Percentiles rank a stretch among this genome's conserved stretches.
phyloP scores from a whole-genome alignment of 2,113 vertebrate genomes.

The Axis porcinus region DNA sequence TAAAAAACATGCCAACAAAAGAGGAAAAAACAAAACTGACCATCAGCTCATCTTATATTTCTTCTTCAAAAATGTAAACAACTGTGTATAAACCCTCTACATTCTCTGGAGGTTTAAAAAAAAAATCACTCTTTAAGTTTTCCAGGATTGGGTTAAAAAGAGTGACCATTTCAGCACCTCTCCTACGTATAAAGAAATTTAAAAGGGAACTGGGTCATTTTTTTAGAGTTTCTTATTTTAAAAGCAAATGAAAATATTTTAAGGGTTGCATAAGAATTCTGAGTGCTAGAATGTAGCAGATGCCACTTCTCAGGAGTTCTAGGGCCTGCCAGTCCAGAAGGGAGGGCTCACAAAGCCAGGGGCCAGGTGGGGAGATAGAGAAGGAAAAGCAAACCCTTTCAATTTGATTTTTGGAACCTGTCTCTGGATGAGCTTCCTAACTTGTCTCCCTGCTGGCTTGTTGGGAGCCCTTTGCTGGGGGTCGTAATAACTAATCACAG shows the following conservation, averaged over 20 bases:
- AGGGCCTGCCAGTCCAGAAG: not conserved
- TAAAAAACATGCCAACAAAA: not conserved
- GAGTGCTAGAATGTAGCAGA: not conserved
- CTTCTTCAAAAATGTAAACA: not conserved
- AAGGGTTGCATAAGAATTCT: not conserved
- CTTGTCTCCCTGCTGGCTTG: not conserved
- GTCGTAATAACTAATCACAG: not conserved
- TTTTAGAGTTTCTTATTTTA: conserved; percentile 49
- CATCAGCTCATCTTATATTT: not conserved
- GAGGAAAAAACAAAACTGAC: not conserved
- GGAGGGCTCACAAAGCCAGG: not conserved
- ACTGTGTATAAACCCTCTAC: not conserved
- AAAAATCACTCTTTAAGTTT: not conserved
- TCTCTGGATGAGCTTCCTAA: not conserved
- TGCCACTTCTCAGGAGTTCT: not conserved
- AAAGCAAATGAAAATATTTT: conserved; percentile 46
- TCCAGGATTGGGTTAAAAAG: conserved; percentile 34
- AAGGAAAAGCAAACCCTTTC: not conserved
- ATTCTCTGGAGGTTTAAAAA: not conserved
- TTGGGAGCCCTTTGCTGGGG: not conserved
- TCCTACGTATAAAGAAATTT: conserved; percentile 44
- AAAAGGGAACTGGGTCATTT: conserved; percentile 22
- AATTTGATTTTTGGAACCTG: not conserved
- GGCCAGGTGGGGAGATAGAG: not conserved
- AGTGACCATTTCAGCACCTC: conserved; percentile 43